Base-by-base conservation (phyloP, 2,113 vertebrate genomes). In the Gopherus flavomarginatus region DNA sequence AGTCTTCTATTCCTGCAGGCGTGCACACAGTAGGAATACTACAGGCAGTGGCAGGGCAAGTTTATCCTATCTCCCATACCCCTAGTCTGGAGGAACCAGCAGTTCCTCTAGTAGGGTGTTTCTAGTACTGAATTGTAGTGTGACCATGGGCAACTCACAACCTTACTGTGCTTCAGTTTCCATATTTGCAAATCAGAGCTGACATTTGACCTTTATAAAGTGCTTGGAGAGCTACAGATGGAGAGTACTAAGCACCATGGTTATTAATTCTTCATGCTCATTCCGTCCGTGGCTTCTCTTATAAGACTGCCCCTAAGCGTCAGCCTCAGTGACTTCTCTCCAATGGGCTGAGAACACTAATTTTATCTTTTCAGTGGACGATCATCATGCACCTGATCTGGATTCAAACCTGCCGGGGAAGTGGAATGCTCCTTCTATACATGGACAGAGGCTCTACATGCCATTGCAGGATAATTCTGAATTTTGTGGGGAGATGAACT, bases 81-180 rank as follows among this genome's bases (percentile, higher is more conserved):
- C 17, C 65, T 21, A n/a, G 35, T n/a, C 17, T n/a, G 65, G 9
- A 16, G 16, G 62, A 69, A 69, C 35, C 62, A 69, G 16, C 8
- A 22, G 16, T 69, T 69, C 65, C 65, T 38, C 7, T n/a, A n/a
- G 62, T 17, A 17, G 35, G 9, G 72, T 77, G 38, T 22, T 12
- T 77, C 38, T 77, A 38, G 38, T 26, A 42, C 35, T 42, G 2
- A 69, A 29, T 0, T 77, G 4, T 0, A 88, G 1, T 0, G 3
- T 9, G 78, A 62, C 79, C 57, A 72, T 21, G 79, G 0, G 2
- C 8, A 5, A 2, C 1, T 16, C 0, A 0, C 38, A 38, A 35
- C 42, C 10, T 24, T 72, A 65, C 82, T n/a, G 21, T 17, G 11
- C 1, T 1, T 1, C 38, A n/a, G 0, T 17, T 22, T 59, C 27